These are phyloP conservation scores for Phrynocephalus versicolor DNA, from an alignment of 2,113 vertebrate species.

Conservation along the genomic window DNA sequence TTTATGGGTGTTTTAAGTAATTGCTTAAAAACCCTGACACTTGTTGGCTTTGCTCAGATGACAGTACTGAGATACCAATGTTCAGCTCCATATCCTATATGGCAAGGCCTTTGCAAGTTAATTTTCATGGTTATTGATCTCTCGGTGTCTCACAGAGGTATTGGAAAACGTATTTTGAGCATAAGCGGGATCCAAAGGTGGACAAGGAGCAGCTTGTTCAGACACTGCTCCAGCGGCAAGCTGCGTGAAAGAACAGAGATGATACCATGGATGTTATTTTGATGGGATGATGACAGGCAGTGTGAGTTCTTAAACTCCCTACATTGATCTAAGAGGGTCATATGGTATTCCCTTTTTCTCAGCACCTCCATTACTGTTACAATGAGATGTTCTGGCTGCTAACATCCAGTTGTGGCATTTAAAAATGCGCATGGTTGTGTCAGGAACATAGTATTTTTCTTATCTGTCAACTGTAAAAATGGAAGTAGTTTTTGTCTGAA, in stretches of 20 bases:
- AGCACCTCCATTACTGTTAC: background rate
- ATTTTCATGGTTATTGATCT: no score
- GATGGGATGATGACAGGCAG: background rate
- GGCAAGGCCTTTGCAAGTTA: no score
- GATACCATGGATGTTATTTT: background rate
- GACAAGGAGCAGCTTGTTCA: background rate
- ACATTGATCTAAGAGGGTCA: background rate
- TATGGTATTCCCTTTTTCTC: background rate
- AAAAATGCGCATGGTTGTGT: no score
- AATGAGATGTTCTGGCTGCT: background rate
- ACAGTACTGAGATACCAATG: background rate
- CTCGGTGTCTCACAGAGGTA: no score
- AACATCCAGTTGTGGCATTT: no score
- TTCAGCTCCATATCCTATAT: no score
- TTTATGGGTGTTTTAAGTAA: background rate
- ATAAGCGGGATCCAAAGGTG: background rate
- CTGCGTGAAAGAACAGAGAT: no score
- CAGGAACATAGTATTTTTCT: no score
- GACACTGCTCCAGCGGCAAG: background rate
- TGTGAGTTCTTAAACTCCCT: no score
- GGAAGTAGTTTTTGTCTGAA: background rate
- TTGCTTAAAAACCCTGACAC: background rate
- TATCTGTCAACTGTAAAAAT: no score
- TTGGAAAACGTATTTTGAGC: background rate
- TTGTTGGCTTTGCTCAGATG: background rate